A percentile compares a stretch with the other conserved stretches of the same genome.
These are phyloP conservation scores for Synodontis membranacea DNA, from an alignment of 2,113 vertebrate species.

Conservation along the genomic window DNA sequence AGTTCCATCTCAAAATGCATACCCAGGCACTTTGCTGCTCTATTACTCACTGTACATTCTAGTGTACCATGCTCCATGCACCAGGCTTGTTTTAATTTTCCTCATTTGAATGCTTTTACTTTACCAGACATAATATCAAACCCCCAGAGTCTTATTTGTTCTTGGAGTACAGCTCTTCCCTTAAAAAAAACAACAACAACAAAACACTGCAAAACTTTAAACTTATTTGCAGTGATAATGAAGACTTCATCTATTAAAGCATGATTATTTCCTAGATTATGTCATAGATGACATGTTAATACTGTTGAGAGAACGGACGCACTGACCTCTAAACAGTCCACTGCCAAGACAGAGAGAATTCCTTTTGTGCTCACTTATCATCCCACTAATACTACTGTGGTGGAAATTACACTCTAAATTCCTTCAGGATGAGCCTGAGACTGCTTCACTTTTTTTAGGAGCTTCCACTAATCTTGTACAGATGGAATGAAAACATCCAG, in stretches of 20 bases:
- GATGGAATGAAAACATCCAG: background rate
- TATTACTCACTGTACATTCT: background rate
- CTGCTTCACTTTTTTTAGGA: background rate
- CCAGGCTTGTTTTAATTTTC: background rate
- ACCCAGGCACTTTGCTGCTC: slow-evolving; percentile 33
- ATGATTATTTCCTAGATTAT: background rate
- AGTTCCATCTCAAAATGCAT: slow-evolving; percentile 19
- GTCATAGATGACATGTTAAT: background rate
- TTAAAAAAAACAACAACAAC: too few relatives aligned
- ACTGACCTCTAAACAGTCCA: too few relatives aligned
- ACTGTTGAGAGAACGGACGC: background rate
- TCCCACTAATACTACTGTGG: background rate
- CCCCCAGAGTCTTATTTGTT: background rate
- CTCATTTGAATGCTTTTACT: background rate
- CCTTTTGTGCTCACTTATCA: background rate
- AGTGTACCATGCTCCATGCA: background rate
- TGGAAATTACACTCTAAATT: background rate
- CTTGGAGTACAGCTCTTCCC: background rate
- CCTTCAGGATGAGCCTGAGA: background rate
- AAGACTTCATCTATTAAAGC: background rate
- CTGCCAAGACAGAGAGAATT: background rate
- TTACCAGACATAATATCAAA: background rate
- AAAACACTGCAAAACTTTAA: background rate
- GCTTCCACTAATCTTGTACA: background rate
- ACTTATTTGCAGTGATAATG: background rate